Base-by-base conservation (phyloP, 2,113 vertebrate species). In the Jacana jacana region DNA sequence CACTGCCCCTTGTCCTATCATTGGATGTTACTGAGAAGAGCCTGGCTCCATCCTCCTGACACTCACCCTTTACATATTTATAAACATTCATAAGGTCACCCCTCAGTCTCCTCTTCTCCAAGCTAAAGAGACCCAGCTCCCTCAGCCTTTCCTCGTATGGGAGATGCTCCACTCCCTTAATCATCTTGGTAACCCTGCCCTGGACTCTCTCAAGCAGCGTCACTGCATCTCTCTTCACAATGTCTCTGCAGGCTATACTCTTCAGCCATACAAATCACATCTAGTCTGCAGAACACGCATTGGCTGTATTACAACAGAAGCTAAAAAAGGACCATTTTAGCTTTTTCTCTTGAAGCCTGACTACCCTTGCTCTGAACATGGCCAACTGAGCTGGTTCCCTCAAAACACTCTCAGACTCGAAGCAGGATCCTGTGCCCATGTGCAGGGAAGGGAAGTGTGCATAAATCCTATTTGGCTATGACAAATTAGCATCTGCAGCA, bases 401-500 rank as follows among this genome's bases (percentile, higher is more conserved):
- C 48, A 35, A 61, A 93, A n/a, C 28, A 81, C 39, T 19, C 42
- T 64, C 27, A 55, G 30, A 66, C 42, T 18, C 3, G 10, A 55
- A 22, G 12, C 0, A 0, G 48, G 23, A 91, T 39, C 11, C 35
- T 11, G 39, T 17, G 49, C 51, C 27, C 4, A 0, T 6, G 1
- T 13, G 8, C 42, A 65, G 54, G 61, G 66, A 71, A 89, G 42
- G 39, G 46, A 8, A 91, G 25, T 0, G 0, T 37, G 9, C 37
- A 55, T 51, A 86, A 90, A 81, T 71, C 76, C 52, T 75, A 9
- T 58, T 51, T 96, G 83, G 86, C 93, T 81, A 6, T 4, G 44
- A 92, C 52, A 93, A 72, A 93, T 13, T 1, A 84, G 65, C 92
- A 96, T 72, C 73, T 94, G 83, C 7, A 30, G 57, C 70, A 91